Base-by-base conservation (phyloP, 2,797 vertebrate species). In the Enteromius anoplus region DNA sequence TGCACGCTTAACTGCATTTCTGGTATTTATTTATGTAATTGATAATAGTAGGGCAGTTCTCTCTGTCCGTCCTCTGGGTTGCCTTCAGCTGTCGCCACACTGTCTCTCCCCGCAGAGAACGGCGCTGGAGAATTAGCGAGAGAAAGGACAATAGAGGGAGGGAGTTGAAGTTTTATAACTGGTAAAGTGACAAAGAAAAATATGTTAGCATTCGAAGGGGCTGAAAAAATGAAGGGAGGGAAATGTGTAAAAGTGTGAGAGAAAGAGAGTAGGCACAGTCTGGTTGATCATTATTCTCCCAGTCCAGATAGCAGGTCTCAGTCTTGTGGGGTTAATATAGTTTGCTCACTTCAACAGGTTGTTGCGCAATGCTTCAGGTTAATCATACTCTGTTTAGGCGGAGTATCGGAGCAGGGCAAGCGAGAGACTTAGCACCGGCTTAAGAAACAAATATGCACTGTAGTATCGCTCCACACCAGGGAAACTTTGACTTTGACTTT, bases 11-110 rank as follows among this genome's bases (percentile, higher is more conserved):
- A 84, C 85, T 88, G 84, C 82, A 83, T 84, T 84, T 80, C 66
- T 86, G 86, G 84, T 88, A 88, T 87, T 88, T 88, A 87, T 87
- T 88, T 88, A 88, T 87, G 84, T 87, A 87, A 88, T 88, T 88
- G 87, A 87, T 87, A 84, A 87, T 87, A 82, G 86, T 78, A 86
- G 86, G 77, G 87, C 84, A 87, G 58, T 83, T 82, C 75, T 78
- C 29, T 34, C 75, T 77, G 45, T 69, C 79, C 8, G 62, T 84
- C 80, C 80, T 55, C 64, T 70, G 37, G 81, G 55, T 85, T 32
- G 55, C 78, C 42, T 53, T 81, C 77, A 71, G 78, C 73, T 37
- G 81, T 80, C 68, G 65, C 79, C 84, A 37, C 81, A 12, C 65
- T 77, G 85, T 87, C 85, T 82, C 58, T 85, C 66, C 58, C 60